Evolutionary conservation across 2,888 invertebrate genomes (phyloP).

Genomic region (Cremastinae sp.): DNA sequence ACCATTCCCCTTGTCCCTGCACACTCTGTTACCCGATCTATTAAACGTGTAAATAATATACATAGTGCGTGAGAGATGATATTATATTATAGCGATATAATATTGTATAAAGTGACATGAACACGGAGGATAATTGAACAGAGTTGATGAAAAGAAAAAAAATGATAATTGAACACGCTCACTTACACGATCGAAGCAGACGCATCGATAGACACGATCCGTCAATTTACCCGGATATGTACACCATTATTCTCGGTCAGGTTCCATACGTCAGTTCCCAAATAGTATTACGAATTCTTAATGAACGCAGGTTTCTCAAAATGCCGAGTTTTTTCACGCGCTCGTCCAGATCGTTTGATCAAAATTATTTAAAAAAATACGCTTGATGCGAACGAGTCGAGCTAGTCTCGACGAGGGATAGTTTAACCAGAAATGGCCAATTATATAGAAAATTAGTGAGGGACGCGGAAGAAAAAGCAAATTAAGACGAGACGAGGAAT

Average conservation of each 20-base stretch:
- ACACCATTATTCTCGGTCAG: conserved; percentile 63
- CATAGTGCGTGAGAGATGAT: conserved; percentile 73
- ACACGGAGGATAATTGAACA: conserved; percentile 41
- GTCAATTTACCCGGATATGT: conserved; percentile 61
- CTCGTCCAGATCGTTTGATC: conserved; percentile 50
- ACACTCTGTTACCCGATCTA: conserved; percentile 66
- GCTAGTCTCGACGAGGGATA: conserved; percentile 56
- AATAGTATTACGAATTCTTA: conserved; percentile 41
- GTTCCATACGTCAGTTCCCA: conserved; percentile 67
- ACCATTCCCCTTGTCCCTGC: conserved; percentile 53
- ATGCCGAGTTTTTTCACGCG: conserved; percentile 50
- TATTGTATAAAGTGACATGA: conserved; percentile 71
- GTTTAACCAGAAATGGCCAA: conserved; percentile 40
- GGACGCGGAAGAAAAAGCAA: conserved; percentile 32
- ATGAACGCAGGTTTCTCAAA: conserved; percentile 55
- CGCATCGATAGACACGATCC: conserved; percentile 59
- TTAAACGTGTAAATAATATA: conserved; percentile 76
- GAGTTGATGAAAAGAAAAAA: conserved; percentile 41
- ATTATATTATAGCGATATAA: conserved; percentile 75
- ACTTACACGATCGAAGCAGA: conserved; percentile 47
- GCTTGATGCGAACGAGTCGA: conserved; percentile 56
- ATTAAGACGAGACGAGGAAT: conserved; percentile 31
- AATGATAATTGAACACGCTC: conserved; percentile 48
- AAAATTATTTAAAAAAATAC: conserved; percentile 40
- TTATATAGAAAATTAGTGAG: conserved; percentile 44